A percentile compares a stretch with the other conserved stretches of the same genome.
These are phyloP conservation scores for Drosophila atroscutellata DNA, from an alignment of 2,888 invertebrate species.

Conservation along the genomic window DNA sequence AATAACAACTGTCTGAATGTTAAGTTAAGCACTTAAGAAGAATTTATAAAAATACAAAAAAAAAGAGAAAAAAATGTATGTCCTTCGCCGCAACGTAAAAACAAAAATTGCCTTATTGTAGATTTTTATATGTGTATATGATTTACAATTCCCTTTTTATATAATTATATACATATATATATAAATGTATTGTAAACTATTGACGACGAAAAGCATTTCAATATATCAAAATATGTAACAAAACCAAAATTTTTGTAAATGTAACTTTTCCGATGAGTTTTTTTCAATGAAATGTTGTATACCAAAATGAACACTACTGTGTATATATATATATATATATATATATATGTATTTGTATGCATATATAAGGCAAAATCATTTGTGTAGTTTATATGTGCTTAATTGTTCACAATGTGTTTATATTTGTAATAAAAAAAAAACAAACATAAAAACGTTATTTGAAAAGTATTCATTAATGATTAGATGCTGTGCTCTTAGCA, in stretches of 20 bases:
- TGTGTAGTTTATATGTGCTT: slow-evolving; percentile 41
- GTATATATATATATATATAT: slow-evolving; percentile 24
- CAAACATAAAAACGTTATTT: slow-evolving; percentile 5
- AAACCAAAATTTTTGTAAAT: slow-evolving; percentile 44
- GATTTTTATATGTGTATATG: slow-evolving; percentile 71
- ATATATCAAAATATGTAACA: slow-evolving; percentile 50
- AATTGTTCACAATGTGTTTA: slow-evolving; percentile 37
- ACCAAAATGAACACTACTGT: slow-evolving; percentile 30
- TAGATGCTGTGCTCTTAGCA: neutral
- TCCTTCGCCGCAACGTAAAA: slow-evolving; percentile 36
- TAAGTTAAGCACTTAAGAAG: slow-evolving; percentile 15
- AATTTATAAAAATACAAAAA: slow-evolving; percentile 11
- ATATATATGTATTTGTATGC: slow-evolving; percentile 29
- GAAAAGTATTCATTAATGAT: neutral
- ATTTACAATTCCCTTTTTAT: slow-evolving; percentile 66
- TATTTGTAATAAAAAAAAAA: slow-evolving; percentile 34
- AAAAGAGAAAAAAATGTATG: slow-evolving; percentile 32
- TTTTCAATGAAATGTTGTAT: slow-evolving; percentile 51
- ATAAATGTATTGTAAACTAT: slow-evolving; percentile 29
- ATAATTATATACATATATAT: slow-evolving; percentile 52
- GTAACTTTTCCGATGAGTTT: slow-evolving; percentile 44
- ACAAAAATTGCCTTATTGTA: slow-evolving; percentile 72
- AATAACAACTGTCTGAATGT: slow-evolving; percentile 15
- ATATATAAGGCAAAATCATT: slow-evolving; percentile 20
- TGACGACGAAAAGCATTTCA: slow-evolving; percentile 50